Conservation (phyloP, 2,888 invertebrate species). For the Miltochrista miniata region DNA sequence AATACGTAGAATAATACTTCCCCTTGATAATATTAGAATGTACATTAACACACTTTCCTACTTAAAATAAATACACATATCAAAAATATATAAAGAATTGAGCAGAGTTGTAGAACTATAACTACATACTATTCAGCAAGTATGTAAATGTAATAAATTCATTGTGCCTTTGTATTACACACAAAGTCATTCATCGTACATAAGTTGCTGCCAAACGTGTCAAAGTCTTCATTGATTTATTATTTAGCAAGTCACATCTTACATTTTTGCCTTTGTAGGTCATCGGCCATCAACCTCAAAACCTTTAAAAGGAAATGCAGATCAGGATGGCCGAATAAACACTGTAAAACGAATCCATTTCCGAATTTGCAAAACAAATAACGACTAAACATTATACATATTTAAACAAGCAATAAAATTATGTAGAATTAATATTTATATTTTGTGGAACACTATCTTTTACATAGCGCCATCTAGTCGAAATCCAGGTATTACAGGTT, state of each 20-base stretch:
- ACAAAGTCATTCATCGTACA: slow-evolving; percentile 17
- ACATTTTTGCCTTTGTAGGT: slow-evolving; percentile 54
- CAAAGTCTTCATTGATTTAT: slow-evolving; percentile 36
- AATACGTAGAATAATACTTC: too few relatives aligned
- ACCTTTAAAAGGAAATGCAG: slow-evolving; percentile 62
- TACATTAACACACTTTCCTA: neutral
- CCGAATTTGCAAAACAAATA: slow-evolving; percentile 35
- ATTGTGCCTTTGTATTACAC: neutral
- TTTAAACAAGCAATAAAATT: too few relatives aligned
- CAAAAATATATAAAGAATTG: neutral
- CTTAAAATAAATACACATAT: neutral
- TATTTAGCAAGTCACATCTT: slow-evolving; percentile 43
- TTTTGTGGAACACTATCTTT: too few relatives aligned
- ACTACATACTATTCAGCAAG: neutral
- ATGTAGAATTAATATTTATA: too few relatives aligned
- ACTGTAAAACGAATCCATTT: slow-evolving; percentile 60
- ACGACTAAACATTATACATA: neutral
- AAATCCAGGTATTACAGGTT: too few relatives aligned
- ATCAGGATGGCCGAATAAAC: slow-evolving; percentile 54
- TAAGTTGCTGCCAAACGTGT: slow-evolving; percentile 37
- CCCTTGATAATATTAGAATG: neutral
- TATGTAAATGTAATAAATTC: neutral
- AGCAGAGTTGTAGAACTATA: neutral
- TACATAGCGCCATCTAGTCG: too few relatives aligned
- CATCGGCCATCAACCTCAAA: slow-evolving; percentile 61